Conservation (phyloP, 2,113 vertebrate genomes). For the Rhabdomys dilectus region DNA sequence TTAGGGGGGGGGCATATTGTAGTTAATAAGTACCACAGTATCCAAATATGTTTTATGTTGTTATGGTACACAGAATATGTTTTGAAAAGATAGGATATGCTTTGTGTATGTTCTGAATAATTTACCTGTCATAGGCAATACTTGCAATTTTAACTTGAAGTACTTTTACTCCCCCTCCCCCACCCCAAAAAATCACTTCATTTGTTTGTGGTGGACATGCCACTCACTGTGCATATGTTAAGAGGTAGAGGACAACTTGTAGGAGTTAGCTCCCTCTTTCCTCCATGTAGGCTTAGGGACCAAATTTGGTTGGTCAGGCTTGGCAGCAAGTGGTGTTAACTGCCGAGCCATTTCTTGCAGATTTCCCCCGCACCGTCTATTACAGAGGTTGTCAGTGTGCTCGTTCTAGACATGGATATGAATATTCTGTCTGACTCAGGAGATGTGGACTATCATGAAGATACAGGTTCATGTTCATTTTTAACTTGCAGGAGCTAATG, state of each 20-base stretch:
- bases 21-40: conserved; percentile 34
- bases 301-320: not conserved
- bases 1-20: conserved; percentile 1
- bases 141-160: not conserved
- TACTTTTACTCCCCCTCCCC: not conserved
- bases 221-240: not conserved
- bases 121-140: not conserved
- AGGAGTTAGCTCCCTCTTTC: not conserved
- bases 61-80: not conserved
- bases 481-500: conserved; percentile 93
- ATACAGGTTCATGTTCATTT: conserved; percentile 11
- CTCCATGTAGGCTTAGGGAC: too few species aligned
- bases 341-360: not conserved
- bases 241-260: not conserved
- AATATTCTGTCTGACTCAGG: not conserved
- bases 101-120: conserved; percentile 19
- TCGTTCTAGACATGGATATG: not conserved
- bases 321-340: not conserved
- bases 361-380: not conserved
- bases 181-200: too few species aligned
- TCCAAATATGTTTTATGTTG: conserved; percentile 8
- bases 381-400: not conserved
- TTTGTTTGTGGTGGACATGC: not conserved
- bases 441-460: conserved; percentile 8
- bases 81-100: not conserved